These are phyloP conservation scores for Notospermus geniculatus DNA, from an alignment of 1,140 invertebrate species.

Conservation along the genomic window DNA sequence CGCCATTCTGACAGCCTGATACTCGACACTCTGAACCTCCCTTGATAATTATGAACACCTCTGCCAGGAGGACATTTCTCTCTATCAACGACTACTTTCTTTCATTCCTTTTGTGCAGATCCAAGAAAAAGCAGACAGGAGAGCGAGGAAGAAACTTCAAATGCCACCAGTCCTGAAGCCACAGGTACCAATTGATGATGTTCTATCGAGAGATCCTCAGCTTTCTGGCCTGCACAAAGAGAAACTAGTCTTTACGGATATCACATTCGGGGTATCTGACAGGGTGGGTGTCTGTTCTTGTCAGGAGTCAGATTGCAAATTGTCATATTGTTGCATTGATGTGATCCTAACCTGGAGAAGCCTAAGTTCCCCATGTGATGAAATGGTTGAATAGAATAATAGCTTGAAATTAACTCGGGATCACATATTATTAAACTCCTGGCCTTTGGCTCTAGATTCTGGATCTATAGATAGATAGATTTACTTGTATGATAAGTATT, in stretches of 20 bases:
- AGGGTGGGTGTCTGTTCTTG: slow-evolving; percentile 50
- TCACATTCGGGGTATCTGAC: slow-evolving; percentile 72
- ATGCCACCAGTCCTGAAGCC: slow-evolving; percentile 83
- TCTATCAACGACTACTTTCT: too few relatives aligned
- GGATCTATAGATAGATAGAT: background rate
- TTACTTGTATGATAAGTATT: background rate
- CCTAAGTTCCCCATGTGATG: background rate
- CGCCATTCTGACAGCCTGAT: too few relatives aligned
- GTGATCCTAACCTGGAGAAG: too few relatives aligned
- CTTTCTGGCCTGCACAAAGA: slow-evolving; percentile 68
- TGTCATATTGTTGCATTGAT: too few relatives aligned
- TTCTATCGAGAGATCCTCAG: slow-evolving; percentile 72
- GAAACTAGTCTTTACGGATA: slow-evolving; percentile 86
- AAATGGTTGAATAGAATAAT: background rate
- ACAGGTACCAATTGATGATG: slow-evolving; percentile 55
- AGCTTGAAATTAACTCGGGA: background rate
- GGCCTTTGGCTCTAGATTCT: background rate
- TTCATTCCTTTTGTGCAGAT: slow-evolving; percentile 42
- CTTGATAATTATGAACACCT: too few relatives aligned
- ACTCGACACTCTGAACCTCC: too few relatives aligned
- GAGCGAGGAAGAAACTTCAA: slow-evolving; percentile 69
- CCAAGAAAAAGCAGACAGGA: slow-evolving; percentile 60
- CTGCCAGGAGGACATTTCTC: too few relatives aligned
- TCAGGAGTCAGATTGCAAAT: background rate
- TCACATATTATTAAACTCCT: background rate